Evolutionary conservation across 2,888 invertebrate species (phyloP).

Genomic region (Nephrocerus scutellatus): DNA sequence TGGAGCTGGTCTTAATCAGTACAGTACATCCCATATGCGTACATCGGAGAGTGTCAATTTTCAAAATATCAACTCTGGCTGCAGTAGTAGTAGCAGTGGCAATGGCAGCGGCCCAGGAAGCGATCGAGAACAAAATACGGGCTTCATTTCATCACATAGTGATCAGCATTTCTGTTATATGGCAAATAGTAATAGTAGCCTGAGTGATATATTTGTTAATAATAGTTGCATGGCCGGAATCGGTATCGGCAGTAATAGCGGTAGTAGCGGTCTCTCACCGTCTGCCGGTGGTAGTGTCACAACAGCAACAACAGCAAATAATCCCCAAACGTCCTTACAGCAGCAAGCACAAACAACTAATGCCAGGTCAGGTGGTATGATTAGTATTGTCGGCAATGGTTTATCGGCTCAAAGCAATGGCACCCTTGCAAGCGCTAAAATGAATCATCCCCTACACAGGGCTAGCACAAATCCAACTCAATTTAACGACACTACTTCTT

Average conservation of each 20-base stretch:
- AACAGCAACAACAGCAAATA: slow-evolving; percentile 26
- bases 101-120: slow-evolving; percentile 18
- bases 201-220: slow-evolving; percentile 47
- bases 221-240: slow-evolving; percentile 36
- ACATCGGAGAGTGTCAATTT: slow-evolving; percentile 37
- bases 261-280: slow-evolving; percentile 7
- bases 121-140: slow-evolving; percentile 13
- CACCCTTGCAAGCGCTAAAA: slow-evolving; percentile 30
- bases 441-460: slow-evolving; percentile 35
- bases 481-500: slow-evolving; percentile 15
- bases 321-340: slow-evolving; percentile 23
- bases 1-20: no score
- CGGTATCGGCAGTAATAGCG: no score
- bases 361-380: neutral
- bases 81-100: slow-evolving; percentile 25
- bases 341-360: slow-evolving; percentile 7
- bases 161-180: slow-evolving; percentile 45
- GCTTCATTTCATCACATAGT: slow-evolving; percentile 43
- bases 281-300: slow-evolving; percentile 8
- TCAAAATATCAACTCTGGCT: slow-evolving; percentile 24
- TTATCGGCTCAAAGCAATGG: slow-evolving; percentile 33
- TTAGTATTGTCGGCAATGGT: slow-evolving; percentile 18
- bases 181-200: slow-evolving; percentile 41
- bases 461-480: slow-evolving; percentile 31
- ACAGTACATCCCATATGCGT: slow-evolving; percentile 27